These are phyloP conservation scores for Cephalopholis sonnerati DNA, from an alignment of 2,113 vertebrate species.

Conservation along the genomic window DNA sequence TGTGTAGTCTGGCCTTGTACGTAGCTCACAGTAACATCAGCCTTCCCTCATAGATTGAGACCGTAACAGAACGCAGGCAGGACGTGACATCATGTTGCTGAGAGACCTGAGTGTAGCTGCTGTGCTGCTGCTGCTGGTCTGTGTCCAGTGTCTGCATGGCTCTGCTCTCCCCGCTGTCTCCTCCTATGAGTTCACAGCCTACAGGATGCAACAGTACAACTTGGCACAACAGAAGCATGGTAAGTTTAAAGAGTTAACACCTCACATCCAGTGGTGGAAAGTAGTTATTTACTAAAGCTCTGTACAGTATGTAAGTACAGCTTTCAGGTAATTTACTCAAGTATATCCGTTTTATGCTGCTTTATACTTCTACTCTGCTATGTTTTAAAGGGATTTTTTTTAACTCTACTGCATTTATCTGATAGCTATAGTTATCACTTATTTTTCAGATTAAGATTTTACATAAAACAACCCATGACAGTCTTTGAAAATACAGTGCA, in stretches of 20 bases:
- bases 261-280: background rate
- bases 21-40: background rate
- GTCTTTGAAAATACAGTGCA: background rate
- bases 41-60: conserved; percentile 13
- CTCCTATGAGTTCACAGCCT: conserved; percentile 84
- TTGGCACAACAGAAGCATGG: conserved; percentile 78
- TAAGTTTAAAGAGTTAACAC: conserved; percentile 38
- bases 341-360: background rate
- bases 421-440: background rate
- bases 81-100: conserved; percentile 56
- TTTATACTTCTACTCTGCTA: too few species aligned
- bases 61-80: background rate
- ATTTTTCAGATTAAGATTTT: background rate
- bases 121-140: conserved; percentile 67
- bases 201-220: conserved; percentile 86
- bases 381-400: background rate
- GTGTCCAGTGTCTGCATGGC: conserved; percentile 58
- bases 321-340: too few species aligned
- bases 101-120: conserved; percentile 12
- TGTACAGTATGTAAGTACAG: background rate
- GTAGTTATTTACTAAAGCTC: background rate
- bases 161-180: conserved; percentile 75
- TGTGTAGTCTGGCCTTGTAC: background rate
- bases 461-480: background rate
- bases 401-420: background rate